Evolutionary conservation across 2,888 invertebrate genomes (phyloP), one percentile per base, ranked within the genome.

Genomic region (Orchesellides sinensis): DNA sequence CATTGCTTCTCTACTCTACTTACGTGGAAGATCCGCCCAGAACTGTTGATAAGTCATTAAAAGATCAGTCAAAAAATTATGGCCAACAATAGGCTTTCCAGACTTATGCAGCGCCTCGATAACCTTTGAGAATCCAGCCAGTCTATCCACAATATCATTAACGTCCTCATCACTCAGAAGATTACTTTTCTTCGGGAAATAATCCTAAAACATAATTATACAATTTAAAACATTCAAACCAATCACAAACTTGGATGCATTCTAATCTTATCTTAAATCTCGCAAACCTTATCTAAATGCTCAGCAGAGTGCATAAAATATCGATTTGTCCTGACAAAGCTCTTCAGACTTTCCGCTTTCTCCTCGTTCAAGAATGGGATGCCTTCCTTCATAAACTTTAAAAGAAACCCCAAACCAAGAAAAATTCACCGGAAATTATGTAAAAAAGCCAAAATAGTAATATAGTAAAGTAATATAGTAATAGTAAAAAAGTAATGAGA

Each of bases 51-150:
- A 93, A 75, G 95, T 90, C 25, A 95, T 91, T 87, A 96, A 89
- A 0, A 93, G 90, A 89, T 96, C 96, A 83, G 94, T 90, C 72
- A 94, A 91, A 83, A 93, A 89, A 89, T 96, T 96, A 89, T 96
- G 96, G 0, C 95, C 95, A 25, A 96, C 90, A 23, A 96, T 90
- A 2, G 95, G 95, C 90, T 94, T 95, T 85, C 92, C 91, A 5
- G 92, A 89, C 0, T 90, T 89, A 32, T 90, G 90, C n/a, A 96
- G 89, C 0, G 94, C 89, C 17, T 92, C 89, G 80, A 95, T 93
- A 12, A 96, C 90, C 88, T 92, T 92, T 0, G 94, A 92, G 89
- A 95, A 95, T 5, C 95, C 95, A 66, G 92, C 89, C 68, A 89
- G 35, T 90, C 90, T 77, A 93, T 83, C 88, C 8, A 93, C 88